phyloP scores from a whole-genome alignment of 2,888 invertebrate genomes.

The Ariolimax columbianus region DNA sequence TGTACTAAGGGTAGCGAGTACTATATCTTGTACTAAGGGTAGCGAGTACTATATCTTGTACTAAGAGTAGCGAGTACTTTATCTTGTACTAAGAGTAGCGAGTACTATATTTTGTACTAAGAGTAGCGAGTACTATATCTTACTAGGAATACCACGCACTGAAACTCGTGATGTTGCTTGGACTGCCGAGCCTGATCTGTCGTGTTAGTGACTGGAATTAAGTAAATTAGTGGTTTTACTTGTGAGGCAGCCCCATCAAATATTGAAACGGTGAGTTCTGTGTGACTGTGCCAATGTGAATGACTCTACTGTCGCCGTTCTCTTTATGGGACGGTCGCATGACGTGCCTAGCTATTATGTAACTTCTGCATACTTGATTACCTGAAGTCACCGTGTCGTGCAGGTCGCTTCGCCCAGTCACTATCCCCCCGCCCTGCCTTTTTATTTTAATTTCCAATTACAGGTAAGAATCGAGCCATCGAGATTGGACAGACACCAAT shows the following conservation, averaged over 20 bases:
- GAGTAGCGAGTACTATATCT: no score
- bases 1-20: no score
- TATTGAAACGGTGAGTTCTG: neutral
- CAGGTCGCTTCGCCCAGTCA: neutral
- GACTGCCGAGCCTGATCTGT: neutral
- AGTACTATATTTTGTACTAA: no score
- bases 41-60: no score
- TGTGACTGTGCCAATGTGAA: neutral
- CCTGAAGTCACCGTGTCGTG: neutral
- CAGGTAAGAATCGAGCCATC: neutral
- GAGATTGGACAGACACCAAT: neutral
- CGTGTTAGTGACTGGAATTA: slow-evolving; percentile 22
- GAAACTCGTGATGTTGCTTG: neutral
- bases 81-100: no score
- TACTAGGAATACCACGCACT: no score
- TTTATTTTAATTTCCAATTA: neutral
- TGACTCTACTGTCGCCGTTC: neutral
- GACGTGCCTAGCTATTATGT: slow-evolving; percentile 18
- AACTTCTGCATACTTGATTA: slow-evolving; percentile 8
- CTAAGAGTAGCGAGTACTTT: no score
- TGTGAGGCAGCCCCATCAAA: neutral
- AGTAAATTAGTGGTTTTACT: slow-evolving; percentile 12
- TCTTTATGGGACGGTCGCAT: neutral
- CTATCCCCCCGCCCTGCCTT: neutral
- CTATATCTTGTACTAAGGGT: no score